Conservation (phyloP, 2,888 invertebrate species). For the Zygothrica quintamaculata region DNA sequence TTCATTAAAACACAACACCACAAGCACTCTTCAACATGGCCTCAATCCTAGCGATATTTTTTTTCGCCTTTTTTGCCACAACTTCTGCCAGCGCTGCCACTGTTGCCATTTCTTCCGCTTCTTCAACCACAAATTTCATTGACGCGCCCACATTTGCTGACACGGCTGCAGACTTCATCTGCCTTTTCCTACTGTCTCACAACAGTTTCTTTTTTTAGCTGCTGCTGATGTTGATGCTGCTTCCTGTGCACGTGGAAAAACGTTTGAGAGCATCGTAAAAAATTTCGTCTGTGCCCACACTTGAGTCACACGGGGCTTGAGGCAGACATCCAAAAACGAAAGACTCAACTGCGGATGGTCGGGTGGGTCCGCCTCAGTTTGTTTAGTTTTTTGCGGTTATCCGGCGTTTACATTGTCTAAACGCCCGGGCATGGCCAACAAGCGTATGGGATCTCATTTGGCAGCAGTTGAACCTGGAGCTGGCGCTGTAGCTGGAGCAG, state of each 20-base stretch:
- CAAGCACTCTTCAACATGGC: slow-evolving; percentile 13
- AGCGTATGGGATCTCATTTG: slow-evolving; percentile 55
- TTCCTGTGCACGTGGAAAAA: slow-evolving; percentile 29
- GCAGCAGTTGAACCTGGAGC: slow-evolving; percentile 36
- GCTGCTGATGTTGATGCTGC: slow-evolving; percentile 10
- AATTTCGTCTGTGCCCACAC: slow-evolving; percentile 67
- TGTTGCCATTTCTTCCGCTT: slow-evolving; percentile 1
- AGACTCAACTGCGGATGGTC: slow-evolving; percentile 1
- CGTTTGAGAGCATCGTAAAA: slow-evolving; percentile 43
- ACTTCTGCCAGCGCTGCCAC: neutral
- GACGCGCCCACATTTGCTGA: slow-evolving; percentile 66
- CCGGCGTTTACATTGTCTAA: slow-evolving; percentile 78
- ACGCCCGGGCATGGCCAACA: slow-evolving; percentile 67
- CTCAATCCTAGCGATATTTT: slow-evolving; percentile 29
- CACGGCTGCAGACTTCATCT: slow-evolving; percentile 32
- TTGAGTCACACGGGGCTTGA: slow-evolving; percentile 53
- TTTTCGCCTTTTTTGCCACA: neutral
- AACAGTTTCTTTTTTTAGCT: neutral
- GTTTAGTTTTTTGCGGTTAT: slow-evolving; percentile 71
- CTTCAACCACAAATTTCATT: slow-evolving; percentile 57
- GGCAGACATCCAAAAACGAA: slow-evolving; percentile 7
- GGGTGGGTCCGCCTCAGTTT: slow-evolving; percentile 54
- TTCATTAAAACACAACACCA: slow-evolving; percentile 44
- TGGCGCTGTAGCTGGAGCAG: slow-evolving; percentile 26
- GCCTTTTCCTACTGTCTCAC: neutral